phyloP scores from a whole-genome alignment of 2,888 invertebrate species.

The Abscondita cerata region DNA sequence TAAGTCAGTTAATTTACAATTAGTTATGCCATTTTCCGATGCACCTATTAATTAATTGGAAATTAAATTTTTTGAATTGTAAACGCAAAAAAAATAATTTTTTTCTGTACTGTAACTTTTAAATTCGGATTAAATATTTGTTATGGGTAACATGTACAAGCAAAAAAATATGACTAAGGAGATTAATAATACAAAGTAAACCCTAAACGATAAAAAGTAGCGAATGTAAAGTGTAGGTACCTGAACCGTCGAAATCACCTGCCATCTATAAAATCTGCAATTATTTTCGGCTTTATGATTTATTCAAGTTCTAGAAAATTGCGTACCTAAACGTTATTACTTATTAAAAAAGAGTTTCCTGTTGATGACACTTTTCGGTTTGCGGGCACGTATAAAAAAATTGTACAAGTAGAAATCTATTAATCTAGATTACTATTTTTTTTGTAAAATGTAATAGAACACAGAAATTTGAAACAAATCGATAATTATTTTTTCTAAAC shows the following conservation, averaged over 20 bases:
- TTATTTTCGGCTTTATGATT: constrained; percentile 11
- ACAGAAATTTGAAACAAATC: neutral
- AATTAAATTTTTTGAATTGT: too few relatives aligned
- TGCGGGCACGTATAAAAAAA: neutral
- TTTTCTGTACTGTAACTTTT: too few relatives aligned
- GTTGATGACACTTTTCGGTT: too few relatives aligned
- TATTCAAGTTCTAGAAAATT: constrained; percentile 5
- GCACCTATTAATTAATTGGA: too few relatives aligned
- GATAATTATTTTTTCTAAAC: neutral
- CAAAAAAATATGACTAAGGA: neutral
- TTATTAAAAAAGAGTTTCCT: neutral
- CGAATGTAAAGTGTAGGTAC: constrained; percentile 2
- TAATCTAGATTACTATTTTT: neutral
- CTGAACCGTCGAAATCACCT: constrained; percentile 9
- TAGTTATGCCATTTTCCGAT: too few relatives aligned
- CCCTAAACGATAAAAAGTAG: constrained; percentile 8
- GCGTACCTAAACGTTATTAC: constrained; percentile 2
- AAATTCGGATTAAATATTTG: too few relatives aligned
- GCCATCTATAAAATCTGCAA: constrained; percentile 11
- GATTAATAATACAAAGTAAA: constrained; percentile 4
- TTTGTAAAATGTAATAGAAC: neutral
- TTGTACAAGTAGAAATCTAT: neutral
- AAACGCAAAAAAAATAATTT: too few relatives aligned
- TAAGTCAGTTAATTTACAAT: too few relatives aligned
- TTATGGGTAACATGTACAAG: too few relatives aligned